Conservation (phyloP, 2,113 vertebrate genomes). For the Catharus bicknelli region DNA sequence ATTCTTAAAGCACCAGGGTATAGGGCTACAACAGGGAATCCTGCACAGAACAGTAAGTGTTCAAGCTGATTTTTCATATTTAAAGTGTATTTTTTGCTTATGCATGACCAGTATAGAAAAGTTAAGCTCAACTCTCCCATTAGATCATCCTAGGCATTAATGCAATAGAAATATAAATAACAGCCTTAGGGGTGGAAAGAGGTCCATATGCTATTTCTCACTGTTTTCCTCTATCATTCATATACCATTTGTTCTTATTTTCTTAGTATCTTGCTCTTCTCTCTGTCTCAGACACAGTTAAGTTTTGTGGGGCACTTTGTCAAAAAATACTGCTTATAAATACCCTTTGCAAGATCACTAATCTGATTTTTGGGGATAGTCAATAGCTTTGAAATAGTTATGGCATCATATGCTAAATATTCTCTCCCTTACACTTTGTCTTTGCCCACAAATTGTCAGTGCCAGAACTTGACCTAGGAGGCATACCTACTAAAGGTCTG, state of each 20-base stretch:
- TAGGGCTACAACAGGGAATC: no score
- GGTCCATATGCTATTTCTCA: not conserved
- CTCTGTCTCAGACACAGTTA: not conserved
- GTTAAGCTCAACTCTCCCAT: not conserved
- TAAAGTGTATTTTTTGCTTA: not conserved
- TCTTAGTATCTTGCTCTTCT: not conserved
- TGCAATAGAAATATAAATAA: not conserved
- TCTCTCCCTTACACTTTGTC: not conserved
- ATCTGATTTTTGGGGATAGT: not conserved
- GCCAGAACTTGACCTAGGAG: not conserved
- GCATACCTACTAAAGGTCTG: not conserved
- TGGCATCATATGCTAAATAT: not conserved
- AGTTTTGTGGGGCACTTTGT: not conserved
- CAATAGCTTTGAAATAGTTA: not conserved
- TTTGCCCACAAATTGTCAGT: not conserved
- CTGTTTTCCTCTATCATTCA: not conserved
- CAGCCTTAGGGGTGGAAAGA: not conserved
- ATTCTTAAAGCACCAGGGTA: no score
- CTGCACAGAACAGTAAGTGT: not conserved
- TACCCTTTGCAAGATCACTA: not conserved
- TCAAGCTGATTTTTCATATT: not conserved
- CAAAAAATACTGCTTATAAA: not conserved
- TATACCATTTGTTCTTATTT: not conserved
- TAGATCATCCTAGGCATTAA: not conserved
- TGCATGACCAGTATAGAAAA: not conserved